These are phyloP conservation scores for Microtus richardsoni DNA, from an alignment of 2,113 vertebrate species.

Conservation along the genomic window DNA sequence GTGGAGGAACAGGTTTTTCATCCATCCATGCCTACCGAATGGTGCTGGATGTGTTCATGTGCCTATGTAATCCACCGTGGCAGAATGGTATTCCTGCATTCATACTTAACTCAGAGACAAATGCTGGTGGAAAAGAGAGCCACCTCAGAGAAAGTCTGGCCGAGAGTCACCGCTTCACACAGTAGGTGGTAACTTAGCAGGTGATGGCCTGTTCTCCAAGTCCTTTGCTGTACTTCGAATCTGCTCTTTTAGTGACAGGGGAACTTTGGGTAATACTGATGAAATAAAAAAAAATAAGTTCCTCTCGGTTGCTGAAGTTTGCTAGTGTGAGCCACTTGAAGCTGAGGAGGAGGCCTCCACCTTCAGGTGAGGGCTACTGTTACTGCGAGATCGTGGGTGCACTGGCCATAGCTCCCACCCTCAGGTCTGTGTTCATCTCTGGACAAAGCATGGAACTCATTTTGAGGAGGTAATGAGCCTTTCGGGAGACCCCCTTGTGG, in stretches of 20 bases:
- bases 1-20: too few relatives aligned
- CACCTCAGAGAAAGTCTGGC: neutral
- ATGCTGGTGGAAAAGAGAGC: neutral
- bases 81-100: neutral
- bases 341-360: neutral
- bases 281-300: neutral
- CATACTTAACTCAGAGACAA: neutral
- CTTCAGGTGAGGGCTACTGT: accelerated
- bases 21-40: neutral
- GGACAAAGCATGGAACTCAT: neutral
- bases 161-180: neutral
- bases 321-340: accelerated
- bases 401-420: accelerated
- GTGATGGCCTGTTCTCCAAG: neutral
- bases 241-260: neutral
- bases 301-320: neutral
- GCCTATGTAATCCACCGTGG: too few relatives aligned
- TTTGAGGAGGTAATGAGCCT: neutral
- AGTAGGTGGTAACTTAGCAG: neutral
- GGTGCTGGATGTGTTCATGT: accelerated
- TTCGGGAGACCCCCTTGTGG: accelerated
- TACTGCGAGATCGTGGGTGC: too few relatives aligned
- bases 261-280: neutral
- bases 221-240: neutral
- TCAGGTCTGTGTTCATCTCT: neutral